Conservation (phyloP, 2,888 invertebrate genomes). For the Pyrocoelia pectoralis region DNA sequence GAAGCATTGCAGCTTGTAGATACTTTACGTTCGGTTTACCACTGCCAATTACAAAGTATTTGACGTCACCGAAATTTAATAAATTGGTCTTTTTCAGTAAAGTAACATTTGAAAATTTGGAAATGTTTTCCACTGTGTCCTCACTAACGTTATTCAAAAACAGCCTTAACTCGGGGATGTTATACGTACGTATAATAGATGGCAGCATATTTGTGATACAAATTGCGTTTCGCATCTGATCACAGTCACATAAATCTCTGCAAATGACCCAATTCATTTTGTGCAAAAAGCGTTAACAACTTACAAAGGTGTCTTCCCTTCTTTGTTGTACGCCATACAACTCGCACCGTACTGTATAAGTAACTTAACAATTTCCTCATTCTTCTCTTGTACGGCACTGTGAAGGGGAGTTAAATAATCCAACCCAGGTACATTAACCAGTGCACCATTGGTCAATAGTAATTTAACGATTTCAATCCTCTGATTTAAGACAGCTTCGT, state of each 20-base stretch:
- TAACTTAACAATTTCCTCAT: slow-evolving; percentile 57
- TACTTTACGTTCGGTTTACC: slow-evolving; percentile 40
- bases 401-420: slow-evolving; percentile 66
- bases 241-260: slow-evolving; percentile 17
- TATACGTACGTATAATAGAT: slow-evolving; percentile 7
- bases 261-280: not conserved
- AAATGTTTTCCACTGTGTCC: slow-evolving; percentile 10
- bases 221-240: slow-evolving; percentile 8
- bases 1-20: slow-evolving; percentile 47
- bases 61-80: slow-evolving; percentile 40
- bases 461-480: slow-evolving; percentile 57
- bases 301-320: slow-evolving; percentile 51
- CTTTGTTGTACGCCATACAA: slow-evolving; percentile 50
- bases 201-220: slow-evolving; percentile 17
- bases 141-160: slow-evolving; percentile 21
- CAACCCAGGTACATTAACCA: slow-evolving; percentile 63
- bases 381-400: slow-evolving; percentile 60
- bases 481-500: slow-evolving; percentile 65
- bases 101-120: slow-evolving; percentile 37
- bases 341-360: slow-evolving; percentile 65
- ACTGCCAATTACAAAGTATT: slow-evolving; percentile 48
- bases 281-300: no score
- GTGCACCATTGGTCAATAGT: slow-evolving; percentile 62
- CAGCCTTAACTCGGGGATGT: slow-evolving; percentile 12
- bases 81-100: slow-evolving; percentile 42